Conservation (phyloP, 2,888 invertebrate genomes). For the Tetranychus piercei region DNA sequence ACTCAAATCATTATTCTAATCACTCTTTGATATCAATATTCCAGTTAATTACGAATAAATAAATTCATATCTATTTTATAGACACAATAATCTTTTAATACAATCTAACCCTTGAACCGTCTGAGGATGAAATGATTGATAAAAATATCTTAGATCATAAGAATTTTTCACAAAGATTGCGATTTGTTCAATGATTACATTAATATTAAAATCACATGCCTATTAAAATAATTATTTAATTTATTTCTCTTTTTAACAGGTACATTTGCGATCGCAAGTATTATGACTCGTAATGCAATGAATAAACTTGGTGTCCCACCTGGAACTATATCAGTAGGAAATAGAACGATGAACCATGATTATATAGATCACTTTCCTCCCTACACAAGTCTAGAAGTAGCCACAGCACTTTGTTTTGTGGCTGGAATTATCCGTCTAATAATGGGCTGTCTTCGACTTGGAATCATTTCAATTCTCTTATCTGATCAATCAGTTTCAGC, state of each 20-base stretch:
- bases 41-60: too few relatives aligned
- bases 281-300: slow-evolving; percentile 73
- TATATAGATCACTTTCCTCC: background rate
- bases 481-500: slow-evolving; percentile 66
- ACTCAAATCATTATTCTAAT: too few relatives aligned
- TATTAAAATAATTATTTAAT: background rate
- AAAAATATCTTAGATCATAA: too few relatives aligned
- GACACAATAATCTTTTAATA: too few relatives aligned
- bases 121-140: too few relatives aligned
- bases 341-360: background rate
- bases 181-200: too few relatives aligned
- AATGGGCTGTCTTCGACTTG: slow-evolving; percentile 56
- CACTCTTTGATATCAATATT: too few relatives aligned
- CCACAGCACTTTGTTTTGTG: slow-evolving; percentile 23
- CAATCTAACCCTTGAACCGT: too few relatives aligned
- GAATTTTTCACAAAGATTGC: too few relatives aligned
- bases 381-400: slow-evolving; percentile 20
- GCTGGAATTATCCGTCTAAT: slow-evolving; percentile 40
- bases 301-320: slow-evolving; percentile 26
- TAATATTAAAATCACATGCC: background rate
- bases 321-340: slow-evolving; percentile 1
- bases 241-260: slow-evolving; percentile 24
- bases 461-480: slow-evolving; percentile 52
- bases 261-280: slow-evolving; percentile 56
- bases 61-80: too few relatives aligned